Base-by-base conservation (phyloP, 2,888 invertebrate genomes). In the Drosophila algonquin region DNA sequence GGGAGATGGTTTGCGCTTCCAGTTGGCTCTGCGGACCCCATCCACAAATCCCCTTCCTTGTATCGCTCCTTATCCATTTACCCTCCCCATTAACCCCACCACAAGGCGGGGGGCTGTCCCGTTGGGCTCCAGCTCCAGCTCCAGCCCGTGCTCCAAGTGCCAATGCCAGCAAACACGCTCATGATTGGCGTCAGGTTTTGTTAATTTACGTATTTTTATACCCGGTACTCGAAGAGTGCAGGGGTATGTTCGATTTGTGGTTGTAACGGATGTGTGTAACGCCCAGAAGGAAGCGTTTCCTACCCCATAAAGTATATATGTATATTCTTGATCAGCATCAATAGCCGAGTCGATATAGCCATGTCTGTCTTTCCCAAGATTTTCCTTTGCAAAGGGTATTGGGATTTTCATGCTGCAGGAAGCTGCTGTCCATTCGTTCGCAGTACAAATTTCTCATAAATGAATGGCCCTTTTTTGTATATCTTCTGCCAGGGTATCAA, bases 171-270 rank as follows among this genome's bases (percentile, higher is more conserved):
- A 46, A n/a, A 58, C 48, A 44, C 35, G 46, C 48, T 30, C 78
- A 86, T 85, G 89, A 85, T 88, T 85, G 87, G 84, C 76, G 77
- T 81, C 89, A 88, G 87, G 87, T 85, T 85, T 81, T 88, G 87
- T 85, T 88, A 88, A 85, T 85, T 85, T 85, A 83, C 84, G 84
- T 76, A 73, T 76, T 76, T 79, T 74, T 18, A 18, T 18, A 18
- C 18, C 18, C 18, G 18, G 18, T 1, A 18, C 18, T 18, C 18
- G 18, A 18, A 18, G 18, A 18, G 18, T 18, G 1, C 1, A 18
- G 18, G 18, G 18, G 18, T 18, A 18, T 18, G 1, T 18, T 18
- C 1, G 18, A 2, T 18, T 18, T 18, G 18, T 18, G 18, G 18
- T 2, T 1, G 1, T 18, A 18, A 2, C 18, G 18, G 18, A 18